phyloP scores from a whole-genome alignment of 2,113 vertebrate genomes.

The Caranx ignobilis region DNA sequence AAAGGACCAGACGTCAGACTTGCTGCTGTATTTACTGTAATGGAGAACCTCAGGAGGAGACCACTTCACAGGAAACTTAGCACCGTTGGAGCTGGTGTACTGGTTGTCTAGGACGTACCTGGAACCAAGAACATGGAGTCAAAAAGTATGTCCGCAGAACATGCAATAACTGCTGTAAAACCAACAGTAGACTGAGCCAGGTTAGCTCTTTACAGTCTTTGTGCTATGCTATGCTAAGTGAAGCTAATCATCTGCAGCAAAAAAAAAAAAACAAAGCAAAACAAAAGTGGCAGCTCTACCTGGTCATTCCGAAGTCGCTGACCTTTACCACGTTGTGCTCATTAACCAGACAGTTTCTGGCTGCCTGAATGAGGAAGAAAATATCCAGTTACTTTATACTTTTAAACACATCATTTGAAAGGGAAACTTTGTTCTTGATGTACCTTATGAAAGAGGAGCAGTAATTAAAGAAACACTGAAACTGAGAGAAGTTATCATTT shows the following conservation, averaged over 20 bases:
- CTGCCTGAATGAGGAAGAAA: conserved; percentile 81
- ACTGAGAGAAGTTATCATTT: no score
- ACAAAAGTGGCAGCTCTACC: conserved; percentile 68
- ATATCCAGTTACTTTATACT: conserved; percentile 29
- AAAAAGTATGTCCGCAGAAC: neutral
- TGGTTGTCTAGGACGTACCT: conserved; percentile 92
- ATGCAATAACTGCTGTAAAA: neutral
- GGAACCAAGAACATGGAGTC: neutral
- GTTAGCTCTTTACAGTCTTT: no score
- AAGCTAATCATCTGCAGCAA: neutral
- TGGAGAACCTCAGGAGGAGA: conserved; percentile 92
- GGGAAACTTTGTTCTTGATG: neutral
- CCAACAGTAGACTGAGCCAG: no score
- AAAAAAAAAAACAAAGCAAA: neutral
- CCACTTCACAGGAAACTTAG: conserved; percentile 93
- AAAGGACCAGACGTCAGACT: conserved; percentile 94
- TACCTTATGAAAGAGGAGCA: no score
- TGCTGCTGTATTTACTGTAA: conserved; percentile 92
- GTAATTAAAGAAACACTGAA: no score
- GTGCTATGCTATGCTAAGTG: neutral
- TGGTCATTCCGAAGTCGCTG: conserved; percentile 91
- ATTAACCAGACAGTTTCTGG: conserved; percentile 91
- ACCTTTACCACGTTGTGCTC: conserved; percentile 88
- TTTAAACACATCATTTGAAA: neutral
- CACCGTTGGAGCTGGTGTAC: conserved; percentile 90